Evolutionary conservation across 92 coral and sea anemone species (phyloP).

Genomic region (Palythoa grandis): DNA sequence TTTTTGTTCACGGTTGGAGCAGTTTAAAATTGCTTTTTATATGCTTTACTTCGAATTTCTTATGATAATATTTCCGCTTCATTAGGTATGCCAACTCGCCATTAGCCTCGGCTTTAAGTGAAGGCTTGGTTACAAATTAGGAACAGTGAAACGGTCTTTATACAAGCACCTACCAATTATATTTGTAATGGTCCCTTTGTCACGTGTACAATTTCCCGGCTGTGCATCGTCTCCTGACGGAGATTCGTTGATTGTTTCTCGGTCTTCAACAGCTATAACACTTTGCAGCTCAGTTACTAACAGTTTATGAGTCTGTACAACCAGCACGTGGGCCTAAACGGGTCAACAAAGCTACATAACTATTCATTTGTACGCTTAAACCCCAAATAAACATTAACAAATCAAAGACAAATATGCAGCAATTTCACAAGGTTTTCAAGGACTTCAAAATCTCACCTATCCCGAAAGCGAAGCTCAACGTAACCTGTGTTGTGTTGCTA

Average conservation of each 20-base stretch:
- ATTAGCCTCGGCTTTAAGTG: no score
- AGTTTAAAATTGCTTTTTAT: no score
- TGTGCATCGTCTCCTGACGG: not conserved
- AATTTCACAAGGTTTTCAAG: no score
- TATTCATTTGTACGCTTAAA: not conserved
- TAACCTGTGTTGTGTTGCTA: no score
- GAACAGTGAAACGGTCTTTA: not conserved
- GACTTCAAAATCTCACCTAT: no score
- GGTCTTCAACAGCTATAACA: conserved; percentile 32
- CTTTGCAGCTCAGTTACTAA: conserved; percentile 46
- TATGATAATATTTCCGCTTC: no score
- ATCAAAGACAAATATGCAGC: no score
- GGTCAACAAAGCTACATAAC: not conserved
- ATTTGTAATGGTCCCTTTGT: conserved; percentile 4
- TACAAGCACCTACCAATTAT: conserved; percentile 8
- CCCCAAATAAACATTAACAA: no score
- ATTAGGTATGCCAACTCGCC: no score
- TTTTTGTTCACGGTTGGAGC: no score
- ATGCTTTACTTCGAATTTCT: no score
- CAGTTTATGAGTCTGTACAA: conserved; percentile 68
- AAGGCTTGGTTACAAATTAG: not conserved
- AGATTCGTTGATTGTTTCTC: not conserved
- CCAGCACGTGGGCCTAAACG: conserved; percentile 65
- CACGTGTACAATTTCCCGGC: not conserved
- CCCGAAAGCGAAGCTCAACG: no score